Conservation (phyloP, 2,113 vertebrate genomes). For the Anser brachyrhynchus region DNA sequence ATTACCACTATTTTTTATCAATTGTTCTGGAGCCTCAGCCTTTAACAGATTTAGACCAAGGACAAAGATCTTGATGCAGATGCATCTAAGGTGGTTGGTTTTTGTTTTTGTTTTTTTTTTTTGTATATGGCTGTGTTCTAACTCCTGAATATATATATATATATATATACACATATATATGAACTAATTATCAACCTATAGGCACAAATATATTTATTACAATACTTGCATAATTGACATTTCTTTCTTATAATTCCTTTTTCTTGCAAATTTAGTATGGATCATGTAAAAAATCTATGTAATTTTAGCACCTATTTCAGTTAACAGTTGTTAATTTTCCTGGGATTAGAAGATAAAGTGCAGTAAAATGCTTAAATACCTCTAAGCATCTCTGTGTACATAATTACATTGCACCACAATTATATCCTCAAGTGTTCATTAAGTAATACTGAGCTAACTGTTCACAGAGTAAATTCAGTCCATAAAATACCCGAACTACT, state of each 20-base stretch:
- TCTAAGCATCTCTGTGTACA: not conserved
- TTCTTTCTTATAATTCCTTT: not conserved
- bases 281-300: not conserved
- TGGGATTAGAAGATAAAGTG: not conserved
- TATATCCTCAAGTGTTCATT: not conserved
- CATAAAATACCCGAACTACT: not conserved
- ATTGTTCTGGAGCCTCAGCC: not conserved
- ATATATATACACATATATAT: too few relatives aligned
- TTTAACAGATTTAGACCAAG: not conserved
- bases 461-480: not conserved
- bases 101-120: not conserved
- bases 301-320: not conserved
- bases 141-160: too few relatives aligned
- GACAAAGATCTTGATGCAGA: not conserved
- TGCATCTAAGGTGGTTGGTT: not conserved
- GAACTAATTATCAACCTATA: too few relatives aligned
- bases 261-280: not conserved
- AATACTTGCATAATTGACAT: accelerated
- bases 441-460: not conserved
- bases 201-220: not conserved
- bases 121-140: not conserved
- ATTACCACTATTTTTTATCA: not conserved
- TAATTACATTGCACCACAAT: not conserved
- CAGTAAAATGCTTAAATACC: not conserved
- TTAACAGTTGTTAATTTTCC: not conserved